These are phyloP conservation scores for Lates calcarifer DNA, from an alignment of 2,113 vertebrate genomes.

Conservation along the genomic window DNA sequence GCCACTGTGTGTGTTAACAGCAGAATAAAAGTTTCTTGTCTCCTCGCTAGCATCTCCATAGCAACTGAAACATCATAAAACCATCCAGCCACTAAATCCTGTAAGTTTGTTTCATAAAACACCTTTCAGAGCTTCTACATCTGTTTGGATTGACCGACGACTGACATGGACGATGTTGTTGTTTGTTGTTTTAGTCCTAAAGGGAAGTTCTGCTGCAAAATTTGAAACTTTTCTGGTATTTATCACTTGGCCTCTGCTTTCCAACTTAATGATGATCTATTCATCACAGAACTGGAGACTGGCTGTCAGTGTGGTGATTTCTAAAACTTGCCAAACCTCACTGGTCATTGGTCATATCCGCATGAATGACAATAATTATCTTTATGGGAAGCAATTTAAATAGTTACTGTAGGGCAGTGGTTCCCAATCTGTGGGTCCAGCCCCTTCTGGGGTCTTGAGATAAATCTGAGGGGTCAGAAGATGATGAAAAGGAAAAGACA, in stretches of 20 bases:
- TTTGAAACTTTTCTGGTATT: not conserved
- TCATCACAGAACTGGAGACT: too few relatives aligned
- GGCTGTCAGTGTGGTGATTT: too few relatives aligned
- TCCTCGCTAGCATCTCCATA: constrained; percentile 43
- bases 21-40: constrained; percentile 26
- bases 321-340: too few relatives aligned
- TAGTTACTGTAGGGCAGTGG: not conserved
- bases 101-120: not conserved
- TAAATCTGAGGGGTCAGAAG: too few relatives aligned
- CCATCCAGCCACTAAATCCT: constrained; percentile 8
- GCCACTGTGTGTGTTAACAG: constrained; percentile 11
- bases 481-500: too few relatives aligned
- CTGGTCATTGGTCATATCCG: not conserved
- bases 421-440: not conserved
- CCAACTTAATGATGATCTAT: too few relatives aligned
- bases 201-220: not conserved
- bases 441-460: too few relatives aligned
- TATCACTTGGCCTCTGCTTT: not conserved
- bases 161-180: not conserved
- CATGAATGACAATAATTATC: too few relatives aligned
- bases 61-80: constrained; percentile 54
- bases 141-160: not conserved
- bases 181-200: not conserved
- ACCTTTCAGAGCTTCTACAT: not conserved
- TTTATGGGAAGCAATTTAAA: not conserved